Evolutionary conservation across 1,140 invertebrate genomes (phyloP).

Genomic region (Lordiphosa mommai): DNA sequence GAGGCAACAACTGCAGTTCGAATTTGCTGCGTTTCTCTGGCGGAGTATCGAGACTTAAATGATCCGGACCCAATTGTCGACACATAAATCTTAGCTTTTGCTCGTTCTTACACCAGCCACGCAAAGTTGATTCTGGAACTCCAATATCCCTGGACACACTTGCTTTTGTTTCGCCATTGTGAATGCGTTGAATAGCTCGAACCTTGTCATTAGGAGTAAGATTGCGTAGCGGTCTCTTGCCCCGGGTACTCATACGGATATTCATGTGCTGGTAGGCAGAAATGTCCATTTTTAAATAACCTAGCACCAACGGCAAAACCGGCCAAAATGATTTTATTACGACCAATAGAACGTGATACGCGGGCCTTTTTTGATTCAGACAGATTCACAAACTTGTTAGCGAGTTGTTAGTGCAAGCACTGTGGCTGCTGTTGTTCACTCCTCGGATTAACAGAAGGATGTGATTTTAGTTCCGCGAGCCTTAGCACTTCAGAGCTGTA

Average conservation of each 20-base stretch:
- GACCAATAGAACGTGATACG: conserved; percentile 2
- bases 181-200: conserved; percentile 88
- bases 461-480: conserved; percentile 47
- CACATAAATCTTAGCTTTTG: conserved; percentile 87
- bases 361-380: background rate
- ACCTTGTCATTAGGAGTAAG: conserved; percentile 88
- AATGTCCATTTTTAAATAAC: conserved; percentile 60
- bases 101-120: conserved; percentile 92
- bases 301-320: conserved; percentile 83
- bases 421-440: conserved; percentile 65
- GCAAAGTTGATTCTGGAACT: conserved; percentile 89
- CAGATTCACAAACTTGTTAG: conserved; percentile 2
- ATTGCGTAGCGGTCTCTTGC: conserved; percentile 86
- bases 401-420: conserved; percentile 20
- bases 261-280: conserved; percentile 78
- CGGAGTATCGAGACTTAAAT: conserved; percentile 64
- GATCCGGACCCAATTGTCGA: conserved; percentile 84
- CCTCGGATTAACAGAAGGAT: conserved; percentile 73
- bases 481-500: conserved; percentile 31
- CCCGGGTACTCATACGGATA: conserved; percentile 80
- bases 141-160: conserved; percentile 90
- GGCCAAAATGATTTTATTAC: background rate
- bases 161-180: conserved; percentile 90
- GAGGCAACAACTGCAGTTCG: conserved; percentile 68
- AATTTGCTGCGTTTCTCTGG: conserved; percentile 80